Evolutionary conservation across 2,797 vertebrate species (phyloP), one percentile per base, ranked within the genome.

Genomic region (Microctenopoma lineatum): DNA sequence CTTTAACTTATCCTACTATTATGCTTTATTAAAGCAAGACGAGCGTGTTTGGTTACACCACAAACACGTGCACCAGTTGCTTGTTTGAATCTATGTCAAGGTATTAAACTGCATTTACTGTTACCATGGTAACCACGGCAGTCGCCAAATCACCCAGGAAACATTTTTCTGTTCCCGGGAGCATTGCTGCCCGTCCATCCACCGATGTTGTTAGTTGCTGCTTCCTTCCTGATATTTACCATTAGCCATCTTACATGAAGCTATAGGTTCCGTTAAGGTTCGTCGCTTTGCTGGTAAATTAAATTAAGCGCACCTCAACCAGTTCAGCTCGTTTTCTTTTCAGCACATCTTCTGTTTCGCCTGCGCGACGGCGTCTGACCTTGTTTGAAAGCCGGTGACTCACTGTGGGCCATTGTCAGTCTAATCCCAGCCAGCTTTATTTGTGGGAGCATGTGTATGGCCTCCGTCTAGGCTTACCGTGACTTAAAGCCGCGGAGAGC

Each of bases 361-460:
- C 32, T 46, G 56, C 70, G 65, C 52, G 48, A 54, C 75, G 75
- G 77, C 12, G 55, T 75, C 69, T 87, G 84, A 83, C 82, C 83
- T 80, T 83, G 84, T 89, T 80, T 70, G 77, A 60, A 73, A 84
- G 75, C 74, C 73, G 51, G 69, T 74, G 81, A 84, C 76, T 89
- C 81, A 81, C 79, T 73, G 80, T 66, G 83, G 73, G 73, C 86
- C 73, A 82, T 91, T 91, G 89, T 90, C 70, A 25, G 70, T 67
- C 83, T 91, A 89, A 91, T 90, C 88, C 84, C 84, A 70, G 73
- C 77, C 88, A 86, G 86, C 87, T 89, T 87, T 89, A 86, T 89
- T 85, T 83, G 89, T 55, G 77, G 69, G 79, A 75, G 86, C 86
- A 84, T 89, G 75, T 86, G 87, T 84, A 83, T 66, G 88, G 83